Conservation (phyloP, 1,140 invertebrate genomes). For the Pararge aegeria region DNA sequence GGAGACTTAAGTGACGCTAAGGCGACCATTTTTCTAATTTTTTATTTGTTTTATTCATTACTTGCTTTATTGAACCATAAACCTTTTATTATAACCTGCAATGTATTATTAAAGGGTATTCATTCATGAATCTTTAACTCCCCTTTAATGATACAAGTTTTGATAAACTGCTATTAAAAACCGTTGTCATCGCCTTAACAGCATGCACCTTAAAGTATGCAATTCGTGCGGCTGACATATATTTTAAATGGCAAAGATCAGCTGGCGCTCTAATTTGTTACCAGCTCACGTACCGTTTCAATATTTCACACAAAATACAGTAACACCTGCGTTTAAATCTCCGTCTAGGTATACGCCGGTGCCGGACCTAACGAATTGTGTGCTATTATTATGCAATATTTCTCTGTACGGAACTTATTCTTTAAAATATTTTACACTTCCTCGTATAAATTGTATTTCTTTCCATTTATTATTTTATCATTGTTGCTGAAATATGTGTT, state of each 20-base stretch:
- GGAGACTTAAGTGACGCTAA: no score
- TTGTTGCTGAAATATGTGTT: no score
- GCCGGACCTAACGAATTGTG: conserved; percentile 37
- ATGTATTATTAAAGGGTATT: no score
- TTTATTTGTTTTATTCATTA: no score
- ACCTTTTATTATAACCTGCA: no score
- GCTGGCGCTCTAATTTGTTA: conserved; percentile 56
- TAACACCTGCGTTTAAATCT: conserved; percentile 58
- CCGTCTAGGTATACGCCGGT: conserved; percentile 31
- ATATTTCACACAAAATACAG: conserved; percentile 65
- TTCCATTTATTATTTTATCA: not conserved
- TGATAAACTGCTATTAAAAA: no score
- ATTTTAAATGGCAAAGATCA: conserved; percentile 46
- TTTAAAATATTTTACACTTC: conserved; percentile 27
- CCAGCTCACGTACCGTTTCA: conserved; percentile 48
- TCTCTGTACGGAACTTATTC: conserved; percentile 26
- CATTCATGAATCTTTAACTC: no score
- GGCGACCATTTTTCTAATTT: no score
- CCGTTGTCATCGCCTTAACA: not conserved
- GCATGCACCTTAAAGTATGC: conserved; percentile 17
- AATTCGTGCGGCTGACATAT: conserved; percentile 26
- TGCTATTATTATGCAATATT: conserved; percentile 37
- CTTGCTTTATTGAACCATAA: no score
- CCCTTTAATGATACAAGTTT: no score
- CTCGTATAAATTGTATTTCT: not conserved